These are phyloP conservation scores for Miltochrista miniata DNA, from an alignment of 2,888 invertebrate species.

Conservation along the genomic window DNA sequence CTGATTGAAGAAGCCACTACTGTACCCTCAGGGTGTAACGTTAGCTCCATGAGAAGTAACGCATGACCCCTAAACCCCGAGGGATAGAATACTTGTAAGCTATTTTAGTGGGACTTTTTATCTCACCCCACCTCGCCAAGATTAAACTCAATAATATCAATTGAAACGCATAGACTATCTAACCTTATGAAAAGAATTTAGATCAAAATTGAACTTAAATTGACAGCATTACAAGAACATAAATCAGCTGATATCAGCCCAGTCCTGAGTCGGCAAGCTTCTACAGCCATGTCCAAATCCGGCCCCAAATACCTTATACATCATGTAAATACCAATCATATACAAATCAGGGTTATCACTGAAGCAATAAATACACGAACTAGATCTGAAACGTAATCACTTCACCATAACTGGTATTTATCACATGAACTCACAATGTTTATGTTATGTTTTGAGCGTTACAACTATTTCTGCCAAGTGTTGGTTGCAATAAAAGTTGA, in stretches of 20 bases:
- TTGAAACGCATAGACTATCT: no score
- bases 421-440: slow-evolving; percentile 54
- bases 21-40: no score
- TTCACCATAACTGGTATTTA: slow-evolving; percentile 56
- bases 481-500: slow-evolving; percentile 20
- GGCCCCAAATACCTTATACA: slow-evolving; percentile 42
- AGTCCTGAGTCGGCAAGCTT: slow-evolving; percentile 11
- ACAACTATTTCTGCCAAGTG: slow-evolving; percentile 64
- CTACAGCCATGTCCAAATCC: slow-evolving; percentile 33
- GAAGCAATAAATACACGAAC: slow-evolving; percentile 49
- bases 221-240: neutral
- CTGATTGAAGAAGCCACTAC: no score
- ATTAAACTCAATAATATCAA: no score
- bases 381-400: slow-evolving; percentile 53
- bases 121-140: no score
- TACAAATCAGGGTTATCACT: slow-evolving; percentile 63
- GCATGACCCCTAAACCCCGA: no score
- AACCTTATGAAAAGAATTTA: no score
- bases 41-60: no score
- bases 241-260: neutral
- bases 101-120: no score
- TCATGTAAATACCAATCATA: slow-evolving; percentile 46
- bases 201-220: no score
- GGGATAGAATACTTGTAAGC: no score
- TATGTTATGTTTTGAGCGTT: slow-evolving; percentile 55